Base-by-base conservation (phyloP, 2,888 invertebrate species). In the Drosophila rubida region DNA sequence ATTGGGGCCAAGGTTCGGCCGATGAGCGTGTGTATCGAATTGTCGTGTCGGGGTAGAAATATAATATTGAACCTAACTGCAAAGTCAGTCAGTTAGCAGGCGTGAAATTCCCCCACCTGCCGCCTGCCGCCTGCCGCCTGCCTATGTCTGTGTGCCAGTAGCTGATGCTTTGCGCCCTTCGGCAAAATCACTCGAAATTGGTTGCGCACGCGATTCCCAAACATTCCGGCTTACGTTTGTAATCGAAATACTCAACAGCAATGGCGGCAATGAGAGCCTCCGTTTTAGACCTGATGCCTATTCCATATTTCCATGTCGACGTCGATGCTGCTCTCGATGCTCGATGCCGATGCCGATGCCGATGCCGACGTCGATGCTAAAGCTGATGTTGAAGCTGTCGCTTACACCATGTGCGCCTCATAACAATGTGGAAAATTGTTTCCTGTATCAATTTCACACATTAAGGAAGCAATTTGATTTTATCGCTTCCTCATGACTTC, bases 371-470 rank as follows among this genome's bases (percentile, higher is more conserved):
- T 30, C 23, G 53, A 50, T 49, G 32, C 48, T 13, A 14, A 16
- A 9, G 45, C 13, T 39, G 50, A 51, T 32, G 14, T 25, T 53
- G 35, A 46, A 23, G 44, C 55, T 41, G 30, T 19, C 46, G 54
- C 45, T 67, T 76, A 62, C 75, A 78, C 64, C 82, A 83, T 78
- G 83, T 87, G 89, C 80, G 85, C 75, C 87, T 80, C 80, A 88
- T 90, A 89, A 89, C 88, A 91, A 90, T 90, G 90, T 89, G 89
- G 84, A 88, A 91, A 91, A 90, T 91, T 90, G 89, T 89, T 91
- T 90, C 91, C 91, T 89, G 90, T 89, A 90, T 90, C 90, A 90
- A 91, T 90, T 91, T 91, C 89, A 90, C 90, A 91, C 89, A 90
- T 90, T 90, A 90, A 90, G 90, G 91, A 91, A 91, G 88, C 90